A percentile compares a stretch with the other conserved stretches of the same genome.
Evolutionary conservation across 2,113 vertebrate species (phyloP).

Genomic region (Glareola pratincola): DNA sequence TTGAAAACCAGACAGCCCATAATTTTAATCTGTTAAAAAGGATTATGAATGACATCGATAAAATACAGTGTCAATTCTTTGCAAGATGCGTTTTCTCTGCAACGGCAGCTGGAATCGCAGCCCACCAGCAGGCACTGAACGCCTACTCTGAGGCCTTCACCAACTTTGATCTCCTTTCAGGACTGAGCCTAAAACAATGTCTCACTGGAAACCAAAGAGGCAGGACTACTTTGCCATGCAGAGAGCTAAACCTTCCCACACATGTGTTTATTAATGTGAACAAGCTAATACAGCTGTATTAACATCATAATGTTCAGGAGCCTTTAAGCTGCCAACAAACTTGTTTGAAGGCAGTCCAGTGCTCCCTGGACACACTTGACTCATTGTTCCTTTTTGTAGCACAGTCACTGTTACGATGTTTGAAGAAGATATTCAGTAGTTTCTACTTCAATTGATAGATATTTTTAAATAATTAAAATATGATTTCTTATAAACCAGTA

Average conservation of each 20-base stretch:
- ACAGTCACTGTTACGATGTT: neutral
- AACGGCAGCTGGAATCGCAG: neutral
- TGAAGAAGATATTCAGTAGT: neutral
- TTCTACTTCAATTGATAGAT: neutral
- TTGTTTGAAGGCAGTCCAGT: conserved; percentile 33
- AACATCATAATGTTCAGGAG: neutral
- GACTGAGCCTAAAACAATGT: neutral
- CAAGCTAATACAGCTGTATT: conserved; percentile 27
- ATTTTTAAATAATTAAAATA: neutral
- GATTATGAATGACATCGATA: conserved; percentile 40
- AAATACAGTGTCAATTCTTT: conserved; percentile 34
- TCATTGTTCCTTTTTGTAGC: neutral
- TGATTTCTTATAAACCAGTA: neutral
- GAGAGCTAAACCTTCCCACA: conserved; percentile 29
- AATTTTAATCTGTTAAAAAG: conserved; percentile 53
- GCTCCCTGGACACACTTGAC: neutral
- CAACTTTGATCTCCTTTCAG: conserved; percentile 21
- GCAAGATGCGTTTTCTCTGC: conserved; percentile 10
- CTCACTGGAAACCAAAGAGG: neutral
- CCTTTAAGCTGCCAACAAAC: neutral
- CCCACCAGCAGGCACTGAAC: neutral
- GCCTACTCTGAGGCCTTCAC: neutral
- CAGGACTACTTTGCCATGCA: neutral
- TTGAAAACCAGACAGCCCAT: conserved; percentile 54
- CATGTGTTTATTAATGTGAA: conserved; percentile 15